These are phyloP conservation scores for Acanthosepion esculentum DNA, from an alignment of 2,888 invertebrate genomes.

Conservation along the genomic window DNA sequence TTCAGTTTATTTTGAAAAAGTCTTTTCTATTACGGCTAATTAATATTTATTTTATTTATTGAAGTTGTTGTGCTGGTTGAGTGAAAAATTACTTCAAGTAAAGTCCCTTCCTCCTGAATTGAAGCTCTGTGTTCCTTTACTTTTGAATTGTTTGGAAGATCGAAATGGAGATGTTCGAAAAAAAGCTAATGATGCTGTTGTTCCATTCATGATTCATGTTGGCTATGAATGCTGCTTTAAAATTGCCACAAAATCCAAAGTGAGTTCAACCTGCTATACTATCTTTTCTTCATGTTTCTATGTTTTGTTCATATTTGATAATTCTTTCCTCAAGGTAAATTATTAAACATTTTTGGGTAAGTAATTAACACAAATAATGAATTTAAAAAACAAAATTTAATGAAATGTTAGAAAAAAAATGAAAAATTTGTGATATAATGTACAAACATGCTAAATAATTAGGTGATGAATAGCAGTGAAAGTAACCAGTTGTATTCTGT, in stretches of 20 bases:
- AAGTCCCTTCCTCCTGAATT: constrained; percentile 82
- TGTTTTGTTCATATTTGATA: not conserved
- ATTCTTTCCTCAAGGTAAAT: not conserved
- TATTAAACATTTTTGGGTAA: no score
- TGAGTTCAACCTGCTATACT: constrained; percentile 65
- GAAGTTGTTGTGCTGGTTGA: constrained; percentile 87
- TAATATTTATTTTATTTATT: constrained; percentile 41
- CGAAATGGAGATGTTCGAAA: constrained; percentile 92
- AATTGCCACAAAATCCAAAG: constrained; percentile 86
- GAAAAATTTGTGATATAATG: no score
- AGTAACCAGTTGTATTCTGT: no score
- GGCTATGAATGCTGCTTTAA: constrained; percentile 87
- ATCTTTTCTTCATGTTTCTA: no score
- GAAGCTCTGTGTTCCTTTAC: constrained; percentile 82
- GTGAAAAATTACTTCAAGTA: constrained; percentile 83
- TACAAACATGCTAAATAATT: no score
- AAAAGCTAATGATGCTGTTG: constrained; percentile 89
- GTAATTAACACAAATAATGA: no score
- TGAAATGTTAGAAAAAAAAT: not conserved
- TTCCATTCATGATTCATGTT: constrained; percentile 93
- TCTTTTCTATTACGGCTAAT: not conserved
- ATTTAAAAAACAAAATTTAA: not conserved
- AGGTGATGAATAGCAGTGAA: no score
- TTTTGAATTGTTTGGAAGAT: constrained; percentile 91
- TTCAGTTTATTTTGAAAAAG: no score